These are phyloP conservation scores for Edolisoma coerulescens DNA, from an alignment of 2,113 vertebrate genomes.

Conservation along the genomic window DNA sequence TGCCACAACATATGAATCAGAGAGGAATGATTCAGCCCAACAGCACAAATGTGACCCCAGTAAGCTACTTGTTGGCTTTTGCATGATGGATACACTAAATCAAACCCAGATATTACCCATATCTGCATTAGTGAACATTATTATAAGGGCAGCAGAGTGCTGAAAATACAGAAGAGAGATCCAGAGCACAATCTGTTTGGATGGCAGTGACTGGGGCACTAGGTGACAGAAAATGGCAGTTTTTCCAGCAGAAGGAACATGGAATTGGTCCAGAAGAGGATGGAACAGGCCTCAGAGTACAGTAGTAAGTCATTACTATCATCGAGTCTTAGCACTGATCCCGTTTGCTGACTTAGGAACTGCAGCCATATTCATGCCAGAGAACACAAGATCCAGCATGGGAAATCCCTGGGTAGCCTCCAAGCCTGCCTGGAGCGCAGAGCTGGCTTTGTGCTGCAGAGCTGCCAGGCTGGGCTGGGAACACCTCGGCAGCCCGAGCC, in stretches of 20 bases:
- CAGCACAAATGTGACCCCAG: background rate
- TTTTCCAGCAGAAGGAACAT: background rate
- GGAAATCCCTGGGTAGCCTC: conserved; percentile 32
- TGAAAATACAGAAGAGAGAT: background rate
- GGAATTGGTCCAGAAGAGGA: background rate
- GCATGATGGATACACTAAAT: background rate
- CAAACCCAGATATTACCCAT: background rate
- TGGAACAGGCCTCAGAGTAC: background rate
- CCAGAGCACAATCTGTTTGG: background rate
- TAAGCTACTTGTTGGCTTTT: conserved; percentile 8
- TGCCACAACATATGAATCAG: conserved; percentile 38
- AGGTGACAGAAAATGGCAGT: background rate
- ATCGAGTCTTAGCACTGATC: background rate
- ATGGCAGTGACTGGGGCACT: background rate
- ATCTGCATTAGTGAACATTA: background rate
- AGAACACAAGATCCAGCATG: background rate
- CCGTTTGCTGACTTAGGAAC: background rate
- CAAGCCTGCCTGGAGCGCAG: background rate
- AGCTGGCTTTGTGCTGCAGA: background rate
- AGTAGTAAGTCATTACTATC: background rate
- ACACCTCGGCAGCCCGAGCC: background rate
- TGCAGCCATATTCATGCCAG: background rate
- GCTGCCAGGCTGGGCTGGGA: background rate
- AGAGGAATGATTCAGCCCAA: conserved; percentile 26
- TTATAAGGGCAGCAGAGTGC: background rate